Evolutionary conservation across 2,888 invertebrate species (phyloP), one percentile per base, ranked within the genome.

Genomic region (Agonopterix subpropinquella): DNA sequence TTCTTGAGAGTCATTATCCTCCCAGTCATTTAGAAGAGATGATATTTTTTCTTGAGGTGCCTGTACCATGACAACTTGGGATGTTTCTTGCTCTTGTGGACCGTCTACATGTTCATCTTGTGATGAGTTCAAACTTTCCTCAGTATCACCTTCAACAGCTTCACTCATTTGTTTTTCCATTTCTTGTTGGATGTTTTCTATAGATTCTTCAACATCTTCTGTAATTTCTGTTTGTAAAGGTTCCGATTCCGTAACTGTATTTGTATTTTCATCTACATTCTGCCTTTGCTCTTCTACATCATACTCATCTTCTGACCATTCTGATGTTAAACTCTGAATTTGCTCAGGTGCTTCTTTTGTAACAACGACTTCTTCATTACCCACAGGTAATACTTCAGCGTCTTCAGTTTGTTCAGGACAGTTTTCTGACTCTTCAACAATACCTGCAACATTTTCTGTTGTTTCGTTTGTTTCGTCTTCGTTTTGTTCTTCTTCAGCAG

Each of bases 1-100:
- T 58, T 81, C 80, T 58, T 86, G 86, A 13, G 80, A 81, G 59
- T 88, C 88, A 67, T 86, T 88, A 50, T 89, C 89, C 55, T 89
- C 89, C 89, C 89, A 89, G 59, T 89, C 89, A 70, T 83, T 82
- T 11, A 89, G 61, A 8, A 89, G 67, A 5, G 85, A 81, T 28
- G 85, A 77, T 53, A 86, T 80, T 62, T 87, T 84, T 57, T 73
- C 67, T 58, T 73, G 65, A 10, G 57, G 50, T 53, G 54, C 47
- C 45, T 65, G 54, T 45, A 57, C 36, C 13, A 28, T 8, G 1
- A 52, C 47, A 51, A 28, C 48, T 47, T 44, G 53, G 49, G 47
- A 44, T 35, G 47, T 57, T 53, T 56, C 58, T 51, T 61, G 53
- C 42, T 62, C 52, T 46, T 60, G 53, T 37, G 52, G 54, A 45